Conservation (phyloP, 1,140 invertebrate species). For the Latrodectus geometricus region DNA sequence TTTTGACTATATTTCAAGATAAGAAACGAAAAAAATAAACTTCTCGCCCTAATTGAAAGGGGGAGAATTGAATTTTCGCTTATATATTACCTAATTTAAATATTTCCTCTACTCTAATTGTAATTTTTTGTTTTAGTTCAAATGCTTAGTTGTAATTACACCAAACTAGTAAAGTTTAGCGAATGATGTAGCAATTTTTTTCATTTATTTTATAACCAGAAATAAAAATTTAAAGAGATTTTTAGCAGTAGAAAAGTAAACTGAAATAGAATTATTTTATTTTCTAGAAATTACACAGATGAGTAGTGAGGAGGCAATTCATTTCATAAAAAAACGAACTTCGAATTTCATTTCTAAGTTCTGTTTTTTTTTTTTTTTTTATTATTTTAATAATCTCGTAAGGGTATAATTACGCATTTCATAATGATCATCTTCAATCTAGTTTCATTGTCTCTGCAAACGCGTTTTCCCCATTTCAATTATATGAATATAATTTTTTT, state of each 20-base stretch:
- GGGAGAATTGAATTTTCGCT: conserved; percentile 25
- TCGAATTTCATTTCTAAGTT: conserved; percentile 21
- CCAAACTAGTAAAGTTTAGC: not conserved
- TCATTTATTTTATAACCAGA: not conserved
- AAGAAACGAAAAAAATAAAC: not conserved
- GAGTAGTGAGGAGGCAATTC: not conserved
- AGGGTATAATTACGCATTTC: conserved; percentile 14
- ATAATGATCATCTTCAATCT: not conserved
- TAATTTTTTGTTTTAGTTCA: conserved; percentile 3
- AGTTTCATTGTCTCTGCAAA: no score
- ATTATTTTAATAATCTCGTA: conserved; percentile 32
- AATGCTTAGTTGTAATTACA: conserved; percentile 8
- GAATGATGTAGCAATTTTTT: not conserved
- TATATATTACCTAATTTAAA: conserved; percentile 54
- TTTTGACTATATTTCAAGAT: not conserved
- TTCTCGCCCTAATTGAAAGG: conserved; percentile 25
- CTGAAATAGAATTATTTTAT: no score
- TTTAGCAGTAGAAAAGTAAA: not conserved
- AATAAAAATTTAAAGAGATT: not conserved
- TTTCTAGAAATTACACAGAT: conserved; percentile 2
- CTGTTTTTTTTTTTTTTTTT: conserved; percentile 25
- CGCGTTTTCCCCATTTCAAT: no score
- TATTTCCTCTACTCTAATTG: conserved; percentile 14
- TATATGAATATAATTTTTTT: conserved; percentile 12
- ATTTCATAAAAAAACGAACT: conserved; percentile 17